Base-by-base conservation (phyloP, 2,888 invertebrate species). In the Tipula vernalis region DNA sequence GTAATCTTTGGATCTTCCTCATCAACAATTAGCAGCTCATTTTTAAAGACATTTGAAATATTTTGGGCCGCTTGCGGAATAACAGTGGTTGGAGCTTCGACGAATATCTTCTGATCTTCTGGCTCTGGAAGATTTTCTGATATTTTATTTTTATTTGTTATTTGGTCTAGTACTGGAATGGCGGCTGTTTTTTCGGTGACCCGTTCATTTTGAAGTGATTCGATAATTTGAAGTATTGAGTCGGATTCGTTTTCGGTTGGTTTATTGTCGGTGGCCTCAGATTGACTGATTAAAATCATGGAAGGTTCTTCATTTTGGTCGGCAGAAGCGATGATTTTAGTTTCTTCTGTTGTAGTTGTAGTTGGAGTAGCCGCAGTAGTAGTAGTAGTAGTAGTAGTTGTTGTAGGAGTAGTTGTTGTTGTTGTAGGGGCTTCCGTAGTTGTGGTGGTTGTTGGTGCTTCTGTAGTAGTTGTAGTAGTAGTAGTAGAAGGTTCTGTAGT, bases 1-100 rank as follows among this genome's bases (percentile, higher is more conserved):
- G 88, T 88, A 0, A 90, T 87, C 4, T 90, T 88, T 0, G 90
- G 90, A 4, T 90, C 91, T 8, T 89, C 88, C 1, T 90, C 88
- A 13, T 90, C 90, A 0, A 89, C 90, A 87, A 88, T 89, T 0
- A 90, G 88, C 42, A 89, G 89, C 87, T 90, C 90, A 71, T 89
- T 89, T 51, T 90, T 89, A 3, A 90, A 88, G 12, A 89, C 89
- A 86, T 89, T 88, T 10, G 86, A 18, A 57, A 83, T 18, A 47
- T 86, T 84, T 47, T 83, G 15, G 0, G 71, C 2, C 28, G 71
- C 71, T 71, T 71, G 6, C 3, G 71, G 71, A 10, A 28, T 28
- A 15, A 13, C 15, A 4, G 57, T 84, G 0, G 12, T 57, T 5
- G 86, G 51, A n/a, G 85, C 6, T 42, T 86, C 83, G 3, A 41